Base-by-base conservation (phyloP, 2,113 vertebrate species). In the Xerus inauris region DNA sequence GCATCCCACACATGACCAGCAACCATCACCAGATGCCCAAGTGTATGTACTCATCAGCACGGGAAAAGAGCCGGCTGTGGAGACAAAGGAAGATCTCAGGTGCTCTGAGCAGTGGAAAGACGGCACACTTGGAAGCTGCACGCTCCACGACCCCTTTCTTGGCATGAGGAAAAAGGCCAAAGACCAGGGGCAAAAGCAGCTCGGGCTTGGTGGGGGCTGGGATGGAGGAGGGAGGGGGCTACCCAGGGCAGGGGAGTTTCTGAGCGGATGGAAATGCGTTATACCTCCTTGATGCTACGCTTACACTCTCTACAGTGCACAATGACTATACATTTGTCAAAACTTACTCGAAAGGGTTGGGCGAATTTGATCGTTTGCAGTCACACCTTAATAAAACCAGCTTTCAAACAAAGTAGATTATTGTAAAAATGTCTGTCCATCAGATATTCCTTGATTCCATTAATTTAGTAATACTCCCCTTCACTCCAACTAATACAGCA, bases 141-240 rank as follows among this genome's bases (percentile, higher is more conserved):
- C 0, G 1, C 51, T 0, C 0, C 35, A 10, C 0, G 5, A 20
- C 3, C 38, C 76, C 20, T n/a, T 19, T 17, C 13, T 16, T 3
- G 62, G 62, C 28, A 4, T 4, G 7, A 64, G 2, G 28, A 5
- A 30, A 30, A 64, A 28, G 11, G 64, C 64, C 30, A 4, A 62
- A 72, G 13, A 67, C 20, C 54, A 24, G 54, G 54, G 54, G 54
- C 54, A 57, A 8, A 51, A 24, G 1, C 54, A 57, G 54, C 22
- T 57, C 20, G 20, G 54, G 54, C 20, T 8, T 45, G 69, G n/a
- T 38, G 24, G 54, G 17, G 59, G 12, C 3, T 12, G 0, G 4
- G 38, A 24, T 0, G 7, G 35, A 57, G 35, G 32, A 57, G 40
- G 32, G 49, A 71, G 24, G 24, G 6, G 49, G 32, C 77, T 35